Evolutionary conservation across 2,797 vertebrate genomes (phyloP), one percentile per base, ranked within the genome.

Genomic region (Neopelma chrysocephalum): DNA sequence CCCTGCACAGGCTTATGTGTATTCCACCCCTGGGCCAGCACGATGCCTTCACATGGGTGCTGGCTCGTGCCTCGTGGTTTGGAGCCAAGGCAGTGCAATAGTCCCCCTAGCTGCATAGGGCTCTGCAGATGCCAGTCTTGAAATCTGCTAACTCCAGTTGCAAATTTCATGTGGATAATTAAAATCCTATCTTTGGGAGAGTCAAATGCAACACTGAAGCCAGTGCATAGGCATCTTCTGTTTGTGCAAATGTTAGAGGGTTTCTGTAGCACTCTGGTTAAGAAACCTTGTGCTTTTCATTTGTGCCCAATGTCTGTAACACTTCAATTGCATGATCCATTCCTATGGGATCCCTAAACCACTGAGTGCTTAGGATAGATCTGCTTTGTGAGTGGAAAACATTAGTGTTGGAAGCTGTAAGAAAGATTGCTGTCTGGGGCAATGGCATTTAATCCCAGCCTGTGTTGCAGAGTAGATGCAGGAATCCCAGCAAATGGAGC

Each of bases 11-110:
- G 9, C 50, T 40, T 45, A 42, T 10, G 2, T 51, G 65, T 71
- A 15, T 73, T 85, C 26, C 2, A 10, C 40, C 8, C 2, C 45
- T 17, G 34, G 25, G 43, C 2, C 3, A 57, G 43, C 68, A 9
- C 0, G 4, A 12, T 29, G 40, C 31, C 34, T 80, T 81, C 57
- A 13, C 13, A 2, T 34, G 23, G 18, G 12, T 34, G 7, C 53
- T 64, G 85, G 53, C 47, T 86, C 0, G 0, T 72, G 54, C 47
- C 38, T 1, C 0, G 0, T 26, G 13, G 27, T 20, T 25, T 32
- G 26, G 32, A 82, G 42, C 43, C 42, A 12, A 68, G 60, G 40
- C 32, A n/a, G 2, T 34, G 36, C 42, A 10, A 1, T 42, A 40
- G 40, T 20, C 18, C 0, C 0, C 47, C 36, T 56, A 36, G 15